Conservation (phyloP, 2,113 vertebrate genomes). For the Mungos mungo region DNA sequence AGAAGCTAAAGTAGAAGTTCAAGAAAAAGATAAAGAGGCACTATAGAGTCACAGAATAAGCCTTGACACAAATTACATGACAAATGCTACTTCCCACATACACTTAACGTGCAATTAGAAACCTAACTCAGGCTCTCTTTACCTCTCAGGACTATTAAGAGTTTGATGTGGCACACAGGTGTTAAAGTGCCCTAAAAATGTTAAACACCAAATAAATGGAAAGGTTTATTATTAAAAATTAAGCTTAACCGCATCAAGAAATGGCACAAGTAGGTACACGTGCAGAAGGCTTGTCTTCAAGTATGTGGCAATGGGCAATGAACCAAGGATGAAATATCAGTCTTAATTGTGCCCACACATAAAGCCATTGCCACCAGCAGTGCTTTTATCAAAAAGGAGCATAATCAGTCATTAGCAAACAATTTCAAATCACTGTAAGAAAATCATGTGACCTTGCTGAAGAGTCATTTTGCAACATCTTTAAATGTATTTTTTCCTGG, state of each 20-base stretch:
- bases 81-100: background rate
- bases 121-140: background rate
- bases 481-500: conserved; percentile 15
- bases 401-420: conserved; percentile 43
- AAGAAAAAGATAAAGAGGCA: background rate
- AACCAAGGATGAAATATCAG: background rate
- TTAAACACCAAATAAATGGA: conserved; percentile 40
- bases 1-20: background rate
- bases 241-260: background rate
- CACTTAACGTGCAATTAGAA: conserved; percentile 11
- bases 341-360: background rate
- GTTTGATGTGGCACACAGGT: conserved; percentile 18
- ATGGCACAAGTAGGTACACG: background rate
- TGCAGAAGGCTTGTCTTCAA: background rate
- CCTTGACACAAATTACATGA: background rate
- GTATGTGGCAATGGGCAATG: background rate
- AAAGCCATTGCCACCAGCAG: background rate
- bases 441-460: background rate
- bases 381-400: background rate
- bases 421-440: conserved; percentile 32
- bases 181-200: conserved; percentile 36
- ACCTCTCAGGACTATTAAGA: background rate
- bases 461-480: background rate
- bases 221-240: conserved; percentile 49
- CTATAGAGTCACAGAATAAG: background rate